Evolutionary conservation across 2,797 vertebrate species (phyloP), one percentile per base, ranked within the genome.

Genomic region (Siniperca undulata): DNA sequence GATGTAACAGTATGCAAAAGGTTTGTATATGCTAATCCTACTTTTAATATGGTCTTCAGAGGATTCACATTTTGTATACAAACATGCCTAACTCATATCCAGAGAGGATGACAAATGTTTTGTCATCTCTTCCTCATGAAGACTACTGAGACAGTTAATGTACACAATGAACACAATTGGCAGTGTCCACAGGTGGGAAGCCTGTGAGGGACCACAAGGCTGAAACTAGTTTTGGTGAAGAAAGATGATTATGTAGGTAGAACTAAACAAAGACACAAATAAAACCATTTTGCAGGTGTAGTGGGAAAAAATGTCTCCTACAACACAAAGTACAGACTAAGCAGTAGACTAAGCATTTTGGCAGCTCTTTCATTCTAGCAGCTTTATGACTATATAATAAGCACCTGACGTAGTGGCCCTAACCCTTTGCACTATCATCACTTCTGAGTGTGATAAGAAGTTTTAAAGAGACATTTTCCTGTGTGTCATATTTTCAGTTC

Each of bases 371-470:
- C 58, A 52, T 78, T 68, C 38, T n/a, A 52, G 75, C 77, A 86
- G 64, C 73, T 84, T 85, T 67, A 82, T 83, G 84, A 81, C 79
- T 78, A 59, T 52, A 88, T 86, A 86, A 89, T 86, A 88, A 87
- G 77, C 77, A 90, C 68, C 73, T 86, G 73, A 80, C 70, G 72
- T 46, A 42, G 52, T 68, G 82, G 80, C 78, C 79, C 91, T 84
- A 88, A 83, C 74, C 78, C 80, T 92, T 19, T 80, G 81, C 88
- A 68, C 67, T 4, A 68, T 90, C 88, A 91, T 91, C 88, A 88
- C 53, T 86, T 85, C 68, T 69, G 55, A 70, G 59, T 22, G 16
- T 81, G 30, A 84, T 77, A 85, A 89, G 84, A 46, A 71, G 61
- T 65, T 77, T 85, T 68, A 27, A 75, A 53, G 59, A 81, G 48